These are phyloP conservation scores for Onychomys arenicola DNA, from an alignment of 2,797 vertebrate genomes.

Conservation along the genomic window DNA sequence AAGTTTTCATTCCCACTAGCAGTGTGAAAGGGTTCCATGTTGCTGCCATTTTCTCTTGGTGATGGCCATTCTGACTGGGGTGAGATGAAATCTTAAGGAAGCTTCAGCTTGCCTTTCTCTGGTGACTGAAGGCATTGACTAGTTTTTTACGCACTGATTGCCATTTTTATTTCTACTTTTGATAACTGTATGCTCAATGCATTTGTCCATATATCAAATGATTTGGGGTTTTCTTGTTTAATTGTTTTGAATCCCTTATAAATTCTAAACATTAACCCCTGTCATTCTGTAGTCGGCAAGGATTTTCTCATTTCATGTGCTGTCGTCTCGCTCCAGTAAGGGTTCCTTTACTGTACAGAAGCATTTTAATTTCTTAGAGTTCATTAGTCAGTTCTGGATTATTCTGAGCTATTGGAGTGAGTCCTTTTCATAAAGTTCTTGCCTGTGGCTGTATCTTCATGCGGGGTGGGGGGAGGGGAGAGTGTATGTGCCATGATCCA, in stretches of 20 bases:
- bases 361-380: background rate
- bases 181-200: background rate
- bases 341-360: background rate
- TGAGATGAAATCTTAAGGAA: background rate
- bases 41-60: background rate
- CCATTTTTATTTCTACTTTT: background rate
- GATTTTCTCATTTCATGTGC: too few relatives aligned
- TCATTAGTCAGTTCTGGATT: background rate
- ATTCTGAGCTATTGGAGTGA: background rate
- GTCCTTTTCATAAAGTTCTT: background rate
- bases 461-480: background rate
- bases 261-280: background rate
- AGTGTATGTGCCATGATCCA: background rate
- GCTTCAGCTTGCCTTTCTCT: background rate
- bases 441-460: background rate
- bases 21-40: background rate
- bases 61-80: background rate
- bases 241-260: background rate
- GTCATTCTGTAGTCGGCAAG: background rate
- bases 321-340: background rate
- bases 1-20: background rate
- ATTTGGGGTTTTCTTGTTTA: background rate
- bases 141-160: background rate
- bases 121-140: background rate
- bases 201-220: background rate